These are phyloP conservation scores for Drosophila demipolita DNA, from an alignment of 2,888 invertebrate species.

Conservation along the genomic window DNA sequence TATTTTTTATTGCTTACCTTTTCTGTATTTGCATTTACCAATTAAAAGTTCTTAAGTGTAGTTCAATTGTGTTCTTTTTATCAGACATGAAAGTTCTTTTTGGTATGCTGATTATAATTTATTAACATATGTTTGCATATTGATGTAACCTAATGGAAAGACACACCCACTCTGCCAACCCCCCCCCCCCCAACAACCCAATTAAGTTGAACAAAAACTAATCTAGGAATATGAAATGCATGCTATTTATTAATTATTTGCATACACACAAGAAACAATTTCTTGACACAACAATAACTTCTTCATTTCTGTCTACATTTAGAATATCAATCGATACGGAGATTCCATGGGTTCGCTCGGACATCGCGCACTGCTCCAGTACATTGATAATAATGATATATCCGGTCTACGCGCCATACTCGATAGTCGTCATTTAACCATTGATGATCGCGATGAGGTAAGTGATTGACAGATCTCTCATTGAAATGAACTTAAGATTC, in stretches of 20 bases:
- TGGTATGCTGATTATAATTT: constrained; percentile 35
- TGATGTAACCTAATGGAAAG: constrained; percentile 37
- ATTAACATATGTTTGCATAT: constrained; percentile 42
- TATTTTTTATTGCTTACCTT: neutral
- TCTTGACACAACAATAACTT: neutral
- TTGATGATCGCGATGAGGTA: constrained; percentile 96
- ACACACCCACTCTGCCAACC: neutral
- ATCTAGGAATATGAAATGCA: constrained; percentile 41
- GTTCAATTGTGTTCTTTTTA: constrained; percentile 19
- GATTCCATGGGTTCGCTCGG: constrained; percentile 97
- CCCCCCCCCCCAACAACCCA: neutral
- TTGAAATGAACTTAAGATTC: neutral
- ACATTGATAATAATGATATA: constrained; percentile 92
- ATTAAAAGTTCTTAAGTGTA: constrained; percentile 17
- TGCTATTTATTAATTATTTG: constrained; percentile 37
- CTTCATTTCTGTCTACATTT: constrained; percentile 53
- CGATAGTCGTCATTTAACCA: constrained; percentile 91
- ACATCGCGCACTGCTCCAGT: constrained; percentile 92
- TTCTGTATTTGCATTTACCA: neutral
- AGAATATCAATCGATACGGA: constrained; percentile 93
- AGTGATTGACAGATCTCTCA: constrained; percentile 43
- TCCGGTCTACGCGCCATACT: constrained; percentile 92
- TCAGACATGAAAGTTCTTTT: constrained; percentile 7
- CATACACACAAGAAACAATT: constrained; percentile 9
- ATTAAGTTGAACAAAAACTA: constrained; percentile 25